phyloP scores from a whole-genome alignment of 2,113 vertebrate species.

The Siphamia tubifer region DNA sequence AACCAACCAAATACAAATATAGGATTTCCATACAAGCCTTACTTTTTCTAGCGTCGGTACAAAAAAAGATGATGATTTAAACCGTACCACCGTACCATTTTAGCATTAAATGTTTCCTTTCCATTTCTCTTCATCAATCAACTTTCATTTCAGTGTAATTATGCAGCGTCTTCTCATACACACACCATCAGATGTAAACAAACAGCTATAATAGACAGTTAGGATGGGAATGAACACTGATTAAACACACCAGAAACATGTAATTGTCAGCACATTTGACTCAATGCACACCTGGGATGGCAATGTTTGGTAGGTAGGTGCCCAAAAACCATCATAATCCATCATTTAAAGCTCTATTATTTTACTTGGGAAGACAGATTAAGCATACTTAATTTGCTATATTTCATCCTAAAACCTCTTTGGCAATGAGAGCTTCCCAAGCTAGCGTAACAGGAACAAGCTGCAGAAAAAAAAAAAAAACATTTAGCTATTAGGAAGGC shows the following conservation, averaged over 20 bases:
- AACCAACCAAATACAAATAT: too few species aligned
- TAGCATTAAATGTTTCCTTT: neutral
- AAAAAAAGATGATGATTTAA: too few species aligned
- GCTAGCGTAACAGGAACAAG: constrained; percentile 33
- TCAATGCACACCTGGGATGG: constrained; percentile 24
- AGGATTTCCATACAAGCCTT: too few species aligned
- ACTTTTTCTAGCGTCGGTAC: too few species aligned
- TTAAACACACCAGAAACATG: constrained; percentile 30
- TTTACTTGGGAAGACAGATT: constrained; percentile 58
- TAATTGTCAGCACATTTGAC: constrained; percentile 19
- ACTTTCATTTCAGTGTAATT: neutral
- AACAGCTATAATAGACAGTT: constrained; percentile 11
- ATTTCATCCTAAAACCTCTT: constrained; percentile 61
- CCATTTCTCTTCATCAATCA: neutral
- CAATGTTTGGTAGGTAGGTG: neutral
- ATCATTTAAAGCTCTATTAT: constrained; percentile 54
- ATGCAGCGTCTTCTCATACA: neutral
- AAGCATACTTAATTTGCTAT: constrained; percentile 62
- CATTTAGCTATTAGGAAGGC: constrained; percentile 39
- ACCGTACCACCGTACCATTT: neutral
- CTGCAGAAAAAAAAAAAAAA: constrained; percentile 43
- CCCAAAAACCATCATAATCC: constrained; percentile 15
- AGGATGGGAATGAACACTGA: neutral
- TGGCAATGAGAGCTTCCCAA: constrained; percentile 30
- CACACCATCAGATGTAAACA: neutral